Conservation (phyloP, 2,113 vertebrate species). For the Recurvirostra avosetta region DNA sequence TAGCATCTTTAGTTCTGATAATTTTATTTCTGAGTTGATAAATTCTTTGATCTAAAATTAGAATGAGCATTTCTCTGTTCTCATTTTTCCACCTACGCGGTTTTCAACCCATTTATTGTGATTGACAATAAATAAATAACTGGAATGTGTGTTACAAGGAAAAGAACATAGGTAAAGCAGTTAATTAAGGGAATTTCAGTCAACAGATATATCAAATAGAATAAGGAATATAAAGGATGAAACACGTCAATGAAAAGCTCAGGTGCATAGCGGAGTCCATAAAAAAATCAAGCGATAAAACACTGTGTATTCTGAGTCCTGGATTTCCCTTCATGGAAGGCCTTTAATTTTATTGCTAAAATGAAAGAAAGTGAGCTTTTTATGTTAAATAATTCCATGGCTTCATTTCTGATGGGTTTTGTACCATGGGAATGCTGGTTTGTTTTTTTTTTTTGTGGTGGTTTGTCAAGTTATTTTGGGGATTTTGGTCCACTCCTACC, state of each 20-base stretch:
- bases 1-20: constrained; percentile 7
- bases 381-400: background rate
- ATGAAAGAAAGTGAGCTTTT: background rate
- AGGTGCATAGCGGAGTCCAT: background rate
- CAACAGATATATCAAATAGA: background rate
- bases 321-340: background rate
- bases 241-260: background rate
- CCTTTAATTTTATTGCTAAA: background rate
- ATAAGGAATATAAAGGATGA: background rate
- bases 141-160: background rate
- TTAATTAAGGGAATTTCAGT: background rate
- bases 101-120: background rate
- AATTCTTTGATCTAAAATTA: constrained; percentile 10
- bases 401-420: background rate
- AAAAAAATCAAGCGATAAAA: background rate
- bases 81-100: background rate
- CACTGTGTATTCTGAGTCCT: background rate
- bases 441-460: background rate
- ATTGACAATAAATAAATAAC: constrained; percentile 18
- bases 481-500: background rate
- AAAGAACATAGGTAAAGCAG: background rate
- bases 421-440: background rate
- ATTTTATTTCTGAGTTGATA: constrained; percentile 35
- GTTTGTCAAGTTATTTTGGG: background rate
- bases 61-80: background rate